Conservation (phyloP, 92 coral and sea anemone species). For the Ricordea florida region DNA sequence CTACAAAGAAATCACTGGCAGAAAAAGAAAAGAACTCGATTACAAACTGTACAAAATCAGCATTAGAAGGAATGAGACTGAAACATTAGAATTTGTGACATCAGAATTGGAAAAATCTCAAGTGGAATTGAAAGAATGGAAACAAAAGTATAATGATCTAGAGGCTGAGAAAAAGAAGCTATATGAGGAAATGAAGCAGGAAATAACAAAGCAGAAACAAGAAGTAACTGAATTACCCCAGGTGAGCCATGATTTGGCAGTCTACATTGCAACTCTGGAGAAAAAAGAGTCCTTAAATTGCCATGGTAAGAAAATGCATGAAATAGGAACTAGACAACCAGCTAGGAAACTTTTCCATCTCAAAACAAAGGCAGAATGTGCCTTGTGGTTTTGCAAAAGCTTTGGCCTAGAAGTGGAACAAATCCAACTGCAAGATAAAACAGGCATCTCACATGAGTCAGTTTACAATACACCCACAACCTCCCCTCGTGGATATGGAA, state of each 20-base stretch:
- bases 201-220: background rate
- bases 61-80: constrained; percentile 33
- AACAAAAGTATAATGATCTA: constrained; percentile 3
- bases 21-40: constrained; percentile 8
- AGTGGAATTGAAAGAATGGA: constrained; percentile 9
- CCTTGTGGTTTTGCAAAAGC: background rate
- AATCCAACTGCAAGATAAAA: background rate
- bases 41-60: constrained; percentile 9
- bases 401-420: background rate
- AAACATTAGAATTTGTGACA: background rate
- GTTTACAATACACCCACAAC: background rate
- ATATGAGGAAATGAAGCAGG: constrained; percentile 25
- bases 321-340: too few relatives aligned
- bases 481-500: too few relatives aligned
- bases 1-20: constrained; percentile 27
- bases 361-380: too few relatives aligned
- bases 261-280: constrained; percentile 8
- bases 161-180: constrained; percentile 1
- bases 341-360: too few relatives aligned
- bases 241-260: constrained; percentile 1
- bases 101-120: background rate
- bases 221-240: constrained; percentile 6
- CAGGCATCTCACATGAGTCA: too few relatives aligned
- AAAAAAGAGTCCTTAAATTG: constrained; percentile 1
- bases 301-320: too few relatives aligned